phyloP scores from a whole-genome alignment of 2,797 vertebrate genomes.

The Sebastolobus altivelis region DNA sequence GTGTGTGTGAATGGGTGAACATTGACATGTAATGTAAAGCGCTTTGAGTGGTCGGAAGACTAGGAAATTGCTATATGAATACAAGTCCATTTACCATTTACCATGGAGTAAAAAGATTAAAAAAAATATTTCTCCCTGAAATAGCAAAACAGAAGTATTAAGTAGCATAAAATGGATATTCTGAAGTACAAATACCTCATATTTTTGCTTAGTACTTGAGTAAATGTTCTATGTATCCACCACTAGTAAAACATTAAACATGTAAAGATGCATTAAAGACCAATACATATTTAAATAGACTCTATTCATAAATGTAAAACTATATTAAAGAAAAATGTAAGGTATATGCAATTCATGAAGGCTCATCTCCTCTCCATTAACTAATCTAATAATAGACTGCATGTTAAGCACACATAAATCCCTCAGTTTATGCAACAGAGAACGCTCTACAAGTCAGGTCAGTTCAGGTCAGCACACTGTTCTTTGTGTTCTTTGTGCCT shows the following conservation, averaged over 20 bases:
- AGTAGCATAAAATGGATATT: too few species aligned
- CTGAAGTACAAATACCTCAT: too few species aligned
- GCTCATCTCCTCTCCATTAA: not conserved
- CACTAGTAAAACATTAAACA: not conserved
- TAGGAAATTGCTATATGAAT: too few species aligned
- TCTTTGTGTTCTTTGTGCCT: slow-evolving; percentile 20
- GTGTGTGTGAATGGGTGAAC: too few species aligned
- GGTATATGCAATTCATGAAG: not conserved
- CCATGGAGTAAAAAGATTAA: not conserved
- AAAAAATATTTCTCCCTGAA: too few species aligned
- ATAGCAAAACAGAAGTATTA: too few species aligned
- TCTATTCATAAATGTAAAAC: not conserved
- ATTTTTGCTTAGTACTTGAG: not conserved
- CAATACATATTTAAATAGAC: not conserved
- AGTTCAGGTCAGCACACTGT: slow-evolving; percentile 4
- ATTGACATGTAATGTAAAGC: too few species aligned
- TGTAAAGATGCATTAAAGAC: not conserved
- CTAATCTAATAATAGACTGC: slow-evolving; percentile 1
- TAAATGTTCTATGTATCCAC: not conserved
- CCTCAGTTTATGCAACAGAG: slow-evolving; percentile 1
- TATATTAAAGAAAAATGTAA: not conserved
- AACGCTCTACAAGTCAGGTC: slow-evolving; percentile 5
- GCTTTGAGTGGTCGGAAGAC: too few species aligned
- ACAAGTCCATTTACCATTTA: not conserved
- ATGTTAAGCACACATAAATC: not conserved